Base-by-base conservation (phyloP, 37 sponge, comb jelly and placozoan genomes). In the Agelas oroides region DNA sequence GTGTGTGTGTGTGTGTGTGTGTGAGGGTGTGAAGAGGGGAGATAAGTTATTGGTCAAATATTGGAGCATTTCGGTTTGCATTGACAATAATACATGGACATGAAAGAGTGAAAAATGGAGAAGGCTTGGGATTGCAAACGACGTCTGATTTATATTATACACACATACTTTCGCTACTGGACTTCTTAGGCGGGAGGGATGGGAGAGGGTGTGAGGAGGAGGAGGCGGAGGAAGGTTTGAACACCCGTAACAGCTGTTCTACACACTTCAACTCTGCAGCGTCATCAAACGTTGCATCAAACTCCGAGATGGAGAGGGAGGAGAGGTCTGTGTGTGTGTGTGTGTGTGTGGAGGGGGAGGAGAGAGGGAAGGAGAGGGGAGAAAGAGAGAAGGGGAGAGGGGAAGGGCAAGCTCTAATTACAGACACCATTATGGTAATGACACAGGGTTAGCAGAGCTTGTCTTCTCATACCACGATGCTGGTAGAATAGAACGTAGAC, bases 401-500 rank as follows among this genome's bases (percentile, higher is more conserved):
- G n/a, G n/a, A n/a, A n/a, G n/a, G 63, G 14, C n/a, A 61, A 61
- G n/a, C 11, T 61, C 27, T 61, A 6, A n/a, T 11, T n/a, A n/a
- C n/a, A n/a, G n/a, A n/a, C n/a, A n/a, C n/a, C n/a, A n/a, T n/a
- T n/a, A n/a, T n/a, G n/a, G n/a, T n/a, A n/a, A n/a, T n/a, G n/a
- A n/a, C n/a, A n/a, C n/a, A n/a, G n/a, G n/a, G n/a, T n/a, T n/a
- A n/a, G n/a, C n/a, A 46, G 46, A 8, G 46, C 6, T 46, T 12
- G 3, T 5, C 5, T 61, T n/a, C 14, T 6, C 52, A 6, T 63
- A 79, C 77, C 77, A 62, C 39, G 19, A 35, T 67, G 59, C 36
- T 76, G 69, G 65, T 91, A 91, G 59, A 91, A 80, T 37, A 91
- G 72, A 2, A 91, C 81, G 69, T 91, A 91, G 1, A 62, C 91